Evolutionary conservation across 2,113 vertebrate species (phyloP).

Genomic region (Pseudolaguvia tuberculata): DNA sequence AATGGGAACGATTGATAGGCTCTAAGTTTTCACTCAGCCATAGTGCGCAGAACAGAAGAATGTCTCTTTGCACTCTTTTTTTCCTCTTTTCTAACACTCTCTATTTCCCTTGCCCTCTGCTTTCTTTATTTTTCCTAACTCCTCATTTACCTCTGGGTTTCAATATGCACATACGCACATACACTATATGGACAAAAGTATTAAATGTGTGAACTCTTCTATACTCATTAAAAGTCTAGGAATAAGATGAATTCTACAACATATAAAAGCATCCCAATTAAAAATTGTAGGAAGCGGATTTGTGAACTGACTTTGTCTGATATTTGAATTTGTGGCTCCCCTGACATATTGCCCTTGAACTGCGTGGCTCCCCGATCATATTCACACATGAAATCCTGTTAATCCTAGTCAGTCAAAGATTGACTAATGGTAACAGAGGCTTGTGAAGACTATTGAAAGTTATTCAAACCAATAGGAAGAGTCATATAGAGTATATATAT

Average conservation of each 20-base stretch:
- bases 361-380: too few relatives aligned
- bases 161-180: neutral
- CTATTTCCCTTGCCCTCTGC: neutral
- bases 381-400: neutral
- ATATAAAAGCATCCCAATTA: too few relatives aligned
- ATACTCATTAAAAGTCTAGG: too few relatives aligned
- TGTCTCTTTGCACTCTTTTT: neutral
- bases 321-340: too few relatives aligned
- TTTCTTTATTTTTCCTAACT: conserved; percentile 8
- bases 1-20: conserved; percentile 39
- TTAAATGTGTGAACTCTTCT: too few relatives aligned
- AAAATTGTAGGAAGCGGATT: too few relatives aligned
- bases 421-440: neutral
- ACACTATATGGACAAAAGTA: too few relatives aligned
- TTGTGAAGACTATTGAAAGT: neutral
- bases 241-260: too few relatives aligned
- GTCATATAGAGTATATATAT: neutral
- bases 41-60: conserved; percentile 33
- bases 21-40: conserved; percentile 33
- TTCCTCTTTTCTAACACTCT: neutral
- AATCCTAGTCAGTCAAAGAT: neutral
- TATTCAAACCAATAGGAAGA: neutral
- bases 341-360: too few relatives aligned
- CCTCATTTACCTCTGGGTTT: neutral
- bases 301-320: too few relatives aligned